Conservation (phyloP, 2,888 invertebrate genomes). For the Cryptocheilus praepositus region DNA sequence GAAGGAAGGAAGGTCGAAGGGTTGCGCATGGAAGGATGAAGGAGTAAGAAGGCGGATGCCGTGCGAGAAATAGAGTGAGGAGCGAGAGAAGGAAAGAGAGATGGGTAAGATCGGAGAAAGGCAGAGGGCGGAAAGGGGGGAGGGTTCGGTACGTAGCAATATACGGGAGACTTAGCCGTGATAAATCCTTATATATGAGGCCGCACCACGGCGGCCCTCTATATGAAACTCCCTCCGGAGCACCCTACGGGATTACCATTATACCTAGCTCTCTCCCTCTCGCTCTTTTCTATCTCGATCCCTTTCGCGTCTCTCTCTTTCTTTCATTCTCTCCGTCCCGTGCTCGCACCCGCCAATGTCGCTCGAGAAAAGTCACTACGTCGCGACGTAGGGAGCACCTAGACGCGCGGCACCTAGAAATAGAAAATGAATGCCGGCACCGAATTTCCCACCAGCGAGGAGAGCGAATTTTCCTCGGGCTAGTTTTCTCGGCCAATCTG, state of each 20-base stretch:
- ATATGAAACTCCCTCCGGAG: constrained; percentile 70
- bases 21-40: constrained; percentile 23
- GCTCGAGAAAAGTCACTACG: constrained; percentile 48
- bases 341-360: constrained; percentile 1
- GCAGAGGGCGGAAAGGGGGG: constrained; percentile 26
- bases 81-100: constrained; percentile 9
- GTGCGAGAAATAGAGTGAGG: constrained; percentile 1
- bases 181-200: constrained; percentile 75
- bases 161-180: constrained; percentile 73
- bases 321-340: neutral
- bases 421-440: constrained; percentile 62
- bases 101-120: constrained; percentile 10
- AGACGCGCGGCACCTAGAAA: constrained; percentile 37
- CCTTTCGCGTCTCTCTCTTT: neutral
- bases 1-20: constrained; percentile 25
- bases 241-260: constrained; percentile 71
- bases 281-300: neutral
- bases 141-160: constrained; percentile 71
- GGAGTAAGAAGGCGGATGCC: constrained; percentile 16
- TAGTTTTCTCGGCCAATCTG: no score
- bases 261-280: constrained; percentile 46
- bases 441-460: constrained; percentile 26
- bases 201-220: constrained; percentile 68
- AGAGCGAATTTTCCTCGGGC: constrained; percentile 22
- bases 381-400: constrained; percentile 34